Conservation (phyloP, 2,113 vertebrate genomes). For the Empidonax alnorum region DNA sequence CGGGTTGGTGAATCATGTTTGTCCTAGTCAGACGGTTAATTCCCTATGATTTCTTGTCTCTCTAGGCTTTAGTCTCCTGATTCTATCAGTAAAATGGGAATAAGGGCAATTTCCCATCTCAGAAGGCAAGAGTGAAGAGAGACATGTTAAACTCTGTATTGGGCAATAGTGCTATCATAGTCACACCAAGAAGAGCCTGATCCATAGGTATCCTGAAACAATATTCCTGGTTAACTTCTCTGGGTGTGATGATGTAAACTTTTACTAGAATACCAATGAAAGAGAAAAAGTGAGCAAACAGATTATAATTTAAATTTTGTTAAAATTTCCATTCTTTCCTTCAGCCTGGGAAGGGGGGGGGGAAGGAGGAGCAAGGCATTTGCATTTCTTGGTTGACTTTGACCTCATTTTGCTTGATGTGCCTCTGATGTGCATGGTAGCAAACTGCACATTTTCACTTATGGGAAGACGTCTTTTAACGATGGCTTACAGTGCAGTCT, state of each 20-base stretch:
- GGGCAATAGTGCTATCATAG: neutral
- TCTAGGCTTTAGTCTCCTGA: neutral
- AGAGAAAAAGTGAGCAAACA: neutral
- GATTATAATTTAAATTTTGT: neutral
- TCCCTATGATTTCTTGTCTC: neutral
- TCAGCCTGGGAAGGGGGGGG: accelerated
- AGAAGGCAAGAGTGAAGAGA: neutral
- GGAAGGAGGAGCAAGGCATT: neutral
- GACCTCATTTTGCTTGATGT: constrained; percentile 32
- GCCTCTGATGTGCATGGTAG: constrained; percentile 3
- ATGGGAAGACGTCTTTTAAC: constrained; percentile 23
- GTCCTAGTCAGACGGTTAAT: neutral
- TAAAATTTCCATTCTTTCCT: neutral
- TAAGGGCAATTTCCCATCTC: neutral
- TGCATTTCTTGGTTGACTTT: constrained; percentile 20
- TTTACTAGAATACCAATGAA: neutral
- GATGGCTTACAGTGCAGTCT: neutral
- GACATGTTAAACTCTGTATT: neutral
- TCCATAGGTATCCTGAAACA: neutral
- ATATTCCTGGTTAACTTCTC: neutral
- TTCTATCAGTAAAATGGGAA: neutral
- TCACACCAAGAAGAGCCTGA: neutral
- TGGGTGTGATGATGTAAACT: neutral
- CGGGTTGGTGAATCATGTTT: neutral
- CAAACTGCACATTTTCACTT: constrained; percentile 40